Evolutionary conservation across 2,888 invertebrate species (phyloP).

Genomic region (Aquatica leii): DNA sequence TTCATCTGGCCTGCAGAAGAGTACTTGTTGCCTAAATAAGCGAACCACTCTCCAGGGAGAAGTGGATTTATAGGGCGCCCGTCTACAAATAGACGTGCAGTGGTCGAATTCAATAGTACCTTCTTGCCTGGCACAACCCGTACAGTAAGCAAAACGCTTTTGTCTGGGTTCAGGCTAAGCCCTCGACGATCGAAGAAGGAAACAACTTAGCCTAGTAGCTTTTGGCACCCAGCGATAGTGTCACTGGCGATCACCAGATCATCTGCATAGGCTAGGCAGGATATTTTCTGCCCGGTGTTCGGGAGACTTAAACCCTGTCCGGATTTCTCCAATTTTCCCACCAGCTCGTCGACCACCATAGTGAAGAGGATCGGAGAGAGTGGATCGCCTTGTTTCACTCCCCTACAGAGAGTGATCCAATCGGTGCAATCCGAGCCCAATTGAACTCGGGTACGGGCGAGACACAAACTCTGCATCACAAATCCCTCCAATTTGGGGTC

Average conservation of each 20-base stretch:
- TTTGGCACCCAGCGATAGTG: conserved; percentile 46
- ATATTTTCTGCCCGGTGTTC: background rate
- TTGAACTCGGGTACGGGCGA: too few species aligned
- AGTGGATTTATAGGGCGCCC: conserved; percentile 18
- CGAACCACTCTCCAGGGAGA: too few species aligned
- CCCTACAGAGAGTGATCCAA: conserved; percentile 39
- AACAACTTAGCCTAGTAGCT: conserved; percentile 34
- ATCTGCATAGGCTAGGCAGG: conserved; percentile 52
- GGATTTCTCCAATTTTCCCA: conserved; percentile 1
- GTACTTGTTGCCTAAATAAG: too few species aligned
- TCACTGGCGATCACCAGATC: conserved; percentile 52
- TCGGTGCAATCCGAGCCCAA: too few species aligned
- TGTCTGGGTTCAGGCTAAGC: conserved; percentile 36
- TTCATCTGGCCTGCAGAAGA: too few species aligned
- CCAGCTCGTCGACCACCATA: conserved; percentile 46
- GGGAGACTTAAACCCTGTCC: too few species aligned
- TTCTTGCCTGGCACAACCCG: conserved; percentile 36
- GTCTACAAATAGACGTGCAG: conserved; percentile 3
- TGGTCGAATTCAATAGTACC: background rate
- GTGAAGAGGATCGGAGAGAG: conserved; percentile 49
- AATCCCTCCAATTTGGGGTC: too few species aligned
- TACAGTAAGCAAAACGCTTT: conserved; percentile 47
- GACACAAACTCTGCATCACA: too few species aligned
- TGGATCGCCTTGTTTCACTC: conserved; percentile 58
- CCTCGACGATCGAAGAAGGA: conserved; percentile 38